A percentile compares a stretch with the other conserved stretches of the same genome.
phyloP scores from a whole-genome alignment of 2,113 vertebrate genomes.

The Carollia perspicillata region DNA sequence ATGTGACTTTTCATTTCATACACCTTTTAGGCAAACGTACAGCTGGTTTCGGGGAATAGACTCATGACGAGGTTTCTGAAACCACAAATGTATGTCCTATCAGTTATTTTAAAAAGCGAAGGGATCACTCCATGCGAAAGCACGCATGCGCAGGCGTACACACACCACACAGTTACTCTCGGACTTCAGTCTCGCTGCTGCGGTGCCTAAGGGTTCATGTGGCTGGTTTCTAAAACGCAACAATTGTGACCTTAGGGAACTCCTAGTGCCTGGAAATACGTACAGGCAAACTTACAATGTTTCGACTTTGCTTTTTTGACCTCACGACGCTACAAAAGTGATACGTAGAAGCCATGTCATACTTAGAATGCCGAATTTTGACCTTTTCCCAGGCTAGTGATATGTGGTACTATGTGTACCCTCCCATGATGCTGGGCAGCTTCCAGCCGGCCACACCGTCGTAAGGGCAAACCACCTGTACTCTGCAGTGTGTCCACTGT shows the following conservation, averaged over 20 bases:
- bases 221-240: background rate
- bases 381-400: background rate
- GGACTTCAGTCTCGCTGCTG: background rate
- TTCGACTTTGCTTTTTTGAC: background rate
- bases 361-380: background rate
- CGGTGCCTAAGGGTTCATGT: background rate
- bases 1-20: background rate
- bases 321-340: background rate
- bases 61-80: background rate
- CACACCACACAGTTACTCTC: background rate
- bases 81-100: background rate
- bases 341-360: background rate
- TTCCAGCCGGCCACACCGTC: background rate
- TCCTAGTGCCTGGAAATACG: background rate
- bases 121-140: too few species aligned
- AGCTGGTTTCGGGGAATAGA: background rate
- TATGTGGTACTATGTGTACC: background rate
- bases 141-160: background rate
- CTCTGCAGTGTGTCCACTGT: background rate
- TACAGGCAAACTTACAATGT: background rate
- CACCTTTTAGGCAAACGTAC: background rate
- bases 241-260: background rate
- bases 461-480: fast-evolving
- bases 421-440: background rate
- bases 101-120: background rate